Conservation (phyloP, 2,797 vertebrate species). For the Pangasius larnaudii region DNA sequence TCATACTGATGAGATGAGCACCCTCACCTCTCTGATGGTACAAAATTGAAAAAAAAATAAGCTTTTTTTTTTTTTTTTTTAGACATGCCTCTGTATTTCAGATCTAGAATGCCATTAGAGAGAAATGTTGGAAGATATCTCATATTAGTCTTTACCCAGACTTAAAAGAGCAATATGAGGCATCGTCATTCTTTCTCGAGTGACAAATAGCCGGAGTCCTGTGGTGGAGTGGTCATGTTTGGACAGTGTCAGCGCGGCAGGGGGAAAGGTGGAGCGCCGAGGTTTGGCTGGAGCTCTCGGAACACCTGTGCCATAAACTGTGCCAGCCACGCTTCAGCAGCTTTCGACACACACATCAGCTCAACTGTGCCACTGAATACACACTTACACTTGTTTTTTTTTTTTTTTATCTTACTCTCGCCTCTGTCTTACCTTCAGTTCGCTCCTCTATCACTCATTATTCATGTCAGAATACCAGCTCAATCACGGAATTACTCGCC, state of each 20-base stretch:
- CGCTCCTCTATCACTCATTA: not conserved
- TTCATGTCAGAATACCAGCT: constrained; percentile 30
- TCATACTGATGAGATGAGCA: constrained; percentile 48
- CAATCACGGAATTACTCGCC: constrained; percentile 38
- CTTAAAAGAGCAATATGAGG: not conserved
- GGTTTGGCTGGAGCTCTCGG: constrained; percentile 43
- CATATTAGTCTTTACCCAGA: not conserved
- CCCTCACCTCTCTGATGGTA: not conserved
- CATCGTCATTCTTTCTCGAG: not conserved
- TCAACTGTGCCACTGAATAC: constrained; percentile 32
- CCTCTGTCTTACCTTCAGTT: not conserved
- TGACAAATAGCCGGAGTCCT: constrained; percentile 10
- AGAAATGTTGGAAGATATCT: constrained; percentile 14
- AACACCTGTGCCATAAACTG: constrained; percentile 46
- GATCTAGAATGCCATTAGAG: not conserved
- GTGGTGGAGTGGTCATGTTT: constrained; percentile 42
- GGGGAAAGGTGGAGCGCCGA: constrained; percentile 46
- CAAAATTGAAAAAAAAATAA: not conserved
- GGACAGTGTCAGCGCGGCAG: constrained; percentile 39
- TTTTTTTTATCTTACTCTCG: not conserved
- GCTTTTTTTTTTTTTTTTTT: not conserved
- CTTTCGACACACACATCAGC: constrained; percentile 33
- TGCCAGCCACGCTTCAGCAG: constrained; percentile 47
- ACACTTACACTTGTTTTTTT: not conserved
- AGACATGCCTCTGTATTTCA: constrained; percentile 22